These are phyloP conservation scores for Sminthurides bifidus DNA, from an alignment of 1,140 invertebrate species.

Conservation along the genomic window DNA sequence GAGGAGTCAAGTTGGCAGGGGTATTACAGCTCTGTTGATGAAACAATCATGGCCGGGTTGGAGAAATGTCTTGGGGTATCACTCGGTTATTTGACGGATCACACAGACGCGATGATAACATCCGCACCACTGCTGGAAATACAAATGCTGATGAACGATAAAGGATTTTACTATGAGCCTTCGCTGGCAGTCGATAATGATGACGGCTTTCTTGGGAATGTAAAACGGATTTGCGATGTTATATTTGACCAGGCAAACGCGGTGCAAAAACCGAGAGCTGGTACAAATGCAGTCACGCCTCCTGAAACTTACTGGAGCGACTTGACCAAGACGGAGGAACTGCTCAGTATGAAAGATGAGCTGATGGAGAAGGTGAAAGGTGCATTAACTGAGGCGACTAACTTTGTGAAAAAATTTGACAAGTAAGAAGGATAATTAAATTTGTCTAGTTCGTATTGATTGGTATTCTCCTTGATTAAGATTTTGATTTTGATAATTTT, in stretches of 20 bases:
- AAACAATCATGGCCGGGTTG: slow-evolving; percentile 68
- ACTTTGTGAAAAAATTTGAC: no score
- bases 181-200: slow-evolving; percentile 11
- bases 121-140: slow-evolving; percentile 74
- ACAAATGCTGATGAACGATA: slow-evolving; percentile 64
- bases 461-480: not conserved
- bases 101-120: slow-evolving; percentile 68
- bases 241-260: no score
- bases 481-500: not conserved
- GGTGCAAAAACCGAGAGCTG: no score
- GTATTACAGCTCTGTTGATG: slow-evolving; percentile 77
- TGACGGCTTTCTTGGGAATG: slow-evolving; percentile 55
- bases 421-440: no score
- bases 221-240: no score
- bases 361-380: no score
- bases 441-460: no score
- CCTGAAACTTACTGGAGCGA: no score
- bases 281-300: no score
- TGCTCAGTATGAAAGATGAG: no score
- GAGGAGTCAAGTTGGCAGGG: slow-evolving; percentile 52
- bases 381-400: no score
- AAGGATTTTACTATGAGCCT: slow-evolving; percentile 43
- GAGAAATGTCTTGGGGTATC: slow-evolving; percentile 57
- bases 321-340: no score
- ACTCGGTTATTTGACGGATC: slow-evolving; percentile 75